Base-by-base conservation (phyloP, 1,140 invertebrate genomes). In the Luehdorfia chinensis region DNA sequence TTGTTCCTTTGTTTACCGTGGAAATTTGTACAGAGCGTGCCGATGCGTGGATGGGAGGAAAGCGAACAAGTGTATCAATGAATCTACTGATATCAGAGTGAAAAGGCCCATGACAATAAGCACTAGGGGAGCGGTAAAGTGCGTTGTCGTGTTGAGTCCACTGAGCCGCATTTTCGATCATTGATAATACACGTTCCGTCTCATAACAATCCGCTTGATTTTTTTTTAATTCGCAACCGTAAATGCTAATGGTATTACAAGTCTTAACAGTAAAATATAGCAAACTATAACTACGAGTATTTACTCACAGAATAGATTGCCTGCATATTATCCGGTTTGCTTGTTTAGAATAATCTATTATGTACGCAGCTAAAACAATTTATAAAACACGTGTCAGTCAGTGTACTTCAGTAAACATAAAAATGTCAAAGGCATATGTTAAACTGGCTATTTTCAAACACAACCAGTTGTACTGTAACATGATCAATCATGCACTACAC, bases 191-290 rank as follows among this genome's bases (percentile, higher is more conserved):
- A 11, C 34, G 19, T 15, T 13, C 25, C 12, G 25, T 43, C 39
- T 43, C 28, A 43, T 43, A 28, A 39, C 36, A 39, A 41, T 30
- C 39, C 25, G 39, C 39, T 43, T 43, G 39, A 43, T 43, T 41
- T 43, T 43, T 43, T 31, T 43, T 43, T 30, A 43, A 43, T 43
- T 28, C 25, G 14, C 37, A 41, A 41, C 25, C 27, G 37, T 2
- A 21, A 21, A 21, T 6, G 6, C 19, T 21, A 6, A 21, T 21
- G 19, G 19, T 3, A 33, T 37, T 37, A 19, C 15, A 9, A n/a
- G n/a, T n/a, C n/a, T n/a, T n/a, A n/a, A n/a, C n/a, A n/a, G n/a
- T n/a, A n/a, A n/a, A n/a, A n/a, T n/a, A n/a, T n/a, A n/a, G n/a
- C n/a, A n/a, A n/a, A n/a, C n/a, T n/a, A n/a, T n/a, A n/a, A n/a